A percentile compares a stretch with the other conserved stretches of the same genome.
Conservation (phyloP, 2,797 vertebrate genomes). For the Scolopax rusticola region DNA sequence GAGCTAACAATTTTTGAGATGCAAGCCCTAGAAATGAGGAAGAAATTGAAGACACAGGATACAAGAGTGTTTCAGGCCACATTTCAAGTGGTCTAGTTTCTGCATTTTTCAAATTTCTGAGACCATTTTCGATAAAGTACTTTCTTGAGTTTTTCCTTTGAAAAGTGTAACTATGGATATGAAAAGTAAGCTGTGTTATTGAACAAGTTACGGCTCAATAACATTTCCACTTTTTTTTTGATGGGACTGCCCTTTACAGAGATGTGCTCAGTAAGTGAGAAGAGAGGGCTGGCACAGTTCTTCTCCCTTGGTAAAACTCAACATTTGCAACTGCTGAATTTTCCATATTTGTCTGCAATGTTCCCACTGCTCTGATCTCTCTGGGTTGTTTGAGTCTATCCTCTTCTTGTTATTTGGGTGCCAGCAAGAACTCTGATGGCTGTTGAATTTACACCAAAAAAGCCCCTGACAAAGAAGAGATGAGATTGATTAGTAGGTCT, state of each 20-base stretch:
- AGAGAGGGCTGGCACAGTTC: not conserved
- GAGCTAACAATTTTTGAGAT: not conserved
- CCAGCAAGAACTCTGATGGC: not conserved
- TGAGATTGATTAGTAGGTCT: fast-evolving
- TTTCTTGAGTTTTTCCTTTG: not conserved
- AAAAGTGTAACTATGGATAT: not conserved
- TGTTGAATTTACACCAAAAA: not conserved
- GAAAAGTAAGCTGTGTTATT: not conserved
- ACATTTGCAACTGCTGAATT: not conserved
- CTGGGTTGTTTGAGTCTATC: not conserved
- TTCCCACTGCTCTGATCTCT: not conserved
- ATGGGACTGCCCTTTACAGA: not conserved
- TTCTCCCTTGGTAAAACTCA: not conserved
- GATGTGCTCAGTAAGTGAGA: not conserved
- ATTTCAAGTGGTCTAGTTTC: not conserved
- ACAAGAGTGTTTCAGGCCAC: not conserved
- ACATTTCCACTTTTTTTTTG: not conserved
- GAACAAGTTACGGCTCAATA: not conserved
- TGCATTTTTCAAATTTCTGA: not conserved
- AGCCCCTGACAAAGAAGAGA: not conserved
- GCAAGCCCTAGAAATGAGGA: not conserved
- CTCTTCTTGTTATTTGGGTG: not conserved
- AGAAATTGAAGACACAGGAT: not conserved
- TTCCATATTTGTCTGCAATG: not conserved
- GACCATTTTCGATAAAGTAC: not conserved